These are phyloP conservation scores for Babylonia areolata DNA, from an alignment of 1,140 invertebrate genomes.

Conservation along the genomic window DNA sequence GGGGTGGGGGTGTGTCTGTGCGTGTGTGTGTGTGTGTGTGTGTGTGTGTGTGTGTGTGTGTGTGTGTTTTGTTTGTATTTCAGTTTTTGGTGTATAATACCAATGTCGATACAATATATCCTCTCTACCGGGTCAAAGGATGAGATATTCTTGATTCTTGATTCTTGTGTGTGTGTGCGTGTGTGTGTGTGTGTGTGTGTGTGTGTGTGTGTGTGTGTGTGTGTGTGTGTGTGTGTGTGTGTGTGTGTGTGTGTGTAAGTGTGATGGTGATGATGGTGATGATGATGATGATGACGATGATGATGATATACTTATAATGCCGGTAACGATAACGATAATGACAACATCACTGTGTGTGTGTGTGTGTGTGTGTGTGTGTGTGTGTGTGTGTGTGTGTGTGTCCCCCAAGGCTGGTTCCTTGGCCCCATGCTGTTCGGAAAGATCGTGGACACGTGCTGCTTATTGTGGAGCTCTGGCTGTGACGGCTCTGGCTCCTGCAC, in stretches of 20 bases:
- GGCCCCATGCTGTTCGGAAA: conserved; percentile 57
- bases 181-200: background rate
- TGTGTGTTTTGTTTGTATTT: too few species aligned
- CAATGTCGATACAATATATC: background rate
- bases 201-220: conserved; percentile 18
- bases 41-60: conserved; percentile 21
- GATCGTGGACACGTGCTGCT: conserved; percentile 56
- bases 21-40: too few species aligned
- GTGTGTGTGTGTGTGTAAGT: background rate
- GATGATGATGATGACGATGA: background rate
- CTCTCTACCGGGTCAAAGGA: background rate
- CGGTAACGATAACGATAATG: too few species aligned
- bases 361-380: too few species aligned
- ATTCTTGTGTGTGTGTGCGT: conserved; percentile 21
- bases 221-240: background rate
- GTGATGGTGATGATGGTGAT: conserved; percentile 3
- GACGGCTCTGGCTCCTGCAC: background rate
- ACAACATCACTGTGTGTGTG: too few species aligned
- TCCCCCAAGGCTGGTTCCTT: conserved; percentile 55
- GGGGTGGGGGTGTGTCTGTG: too few species aligned
- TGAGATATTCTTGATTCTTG: too few species aligned
- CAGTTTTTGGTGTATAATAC: too few species aligned
- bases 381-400: background rate
- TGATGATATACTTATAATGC: background rate
- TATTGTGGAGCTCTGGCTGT: conserved; percentile 31